These are phyloP conservation scores for Brienomyrus brachyistius DNA, from an alignment of 2,113 vertebrate species.

Conservation along the genomic window DNA sequence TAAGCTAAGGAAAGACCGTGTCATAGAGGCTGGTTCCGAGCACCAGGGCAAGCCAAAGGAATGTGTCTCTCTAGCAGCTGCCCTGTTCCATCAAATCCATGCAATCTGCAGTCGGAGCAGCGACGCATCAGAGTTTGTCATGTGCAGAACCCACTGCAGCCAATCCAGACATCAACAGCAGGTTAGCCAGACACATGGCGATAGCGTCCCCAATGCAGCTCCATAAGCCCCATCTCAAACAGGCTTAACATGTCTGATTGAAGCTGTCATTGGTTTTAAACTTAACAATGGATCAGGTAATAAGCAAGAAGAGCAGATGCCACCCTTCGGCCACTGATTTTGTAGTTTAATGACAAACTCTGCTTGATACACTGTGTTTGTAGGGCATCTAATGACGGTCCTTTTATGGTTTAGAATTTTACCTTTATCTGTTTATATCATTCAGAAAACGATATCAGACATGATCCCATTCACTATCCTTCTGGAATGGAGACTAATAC, in stretches of 20 bases:
- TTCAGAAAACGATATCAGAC: neutral
- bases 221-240: neutral
- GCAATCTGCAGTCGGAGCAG: conserved; percentile 44
- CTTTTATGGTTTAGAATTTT: neutral
- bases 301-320: neutral
- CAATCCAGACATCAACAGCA: neutral
- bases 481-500: neutral
- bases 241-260: neutral
- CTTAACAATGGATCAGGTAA: neutral
- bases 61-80: conserved; percentile 60
- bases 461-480: neutral
- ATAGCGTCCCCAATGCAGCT: neutral
- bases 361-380: neutral
- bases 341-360: neutral
- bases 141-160: conserved; percentile 1
- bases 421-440: neutral
- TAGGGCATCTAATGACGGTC: neutral
- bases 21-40: conserved; percentile 30
- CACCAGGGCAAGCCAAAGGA: conserved; percentile 47
- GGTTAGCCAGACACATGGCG: neutral
- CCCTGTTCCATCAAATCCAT: conserved; percentile 50
- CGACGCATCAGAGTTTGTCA: conserved; percentile 34
- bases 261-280: neutral
- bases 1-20: conserved; percentile 37
- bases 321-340: neutral